Evolutionary conservation across 2,113 vertebrate species (phyloP).

Genomic region (Tachuris rubrigastra): DNA sequence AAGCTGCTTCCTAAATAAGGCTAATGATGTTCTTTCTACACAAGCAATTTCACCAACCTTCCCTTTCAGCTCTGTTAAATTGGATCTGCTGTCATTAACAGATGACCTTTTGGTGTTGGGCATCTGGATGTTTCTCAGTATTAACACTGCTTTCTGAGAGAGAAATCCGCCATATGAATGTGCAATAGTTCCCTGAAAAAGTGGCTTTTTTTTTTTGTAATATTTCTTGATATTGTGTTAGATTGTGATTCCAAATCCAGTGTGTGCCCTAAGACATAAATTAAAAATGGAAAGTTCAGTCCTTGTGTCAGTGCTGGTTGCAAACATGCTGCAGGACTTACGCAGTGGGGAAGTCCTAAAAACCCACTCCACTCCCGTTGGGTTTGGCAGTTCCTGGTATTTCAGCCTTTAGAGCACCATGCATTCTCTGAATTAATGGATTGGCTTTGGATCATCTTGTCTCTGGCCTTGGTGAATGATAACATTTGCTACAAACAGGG

Average conservation of each 20-base stretch:
- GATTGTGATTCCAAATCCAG: background rate
- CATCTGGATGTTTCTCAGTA: background rate
- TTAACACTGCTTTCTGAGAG: background rate
- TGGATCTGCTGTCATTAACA: background rate
- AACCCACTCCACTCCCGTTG: background rate
- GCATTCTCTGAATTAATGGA: background rate
- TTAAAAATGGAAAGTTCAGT: background rate
- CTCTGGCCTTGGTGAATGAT: background rate
- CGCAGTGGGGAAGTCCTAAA: background rate
- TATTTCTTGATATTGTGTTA: background rate
- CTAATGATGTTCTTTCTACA: background rate
- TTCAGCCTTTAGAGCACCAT: background rate
- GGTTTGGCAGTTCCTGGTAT: background rate
- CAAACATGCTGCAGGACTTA: too few relatives aligned
- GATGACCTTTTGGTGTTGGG: background rate
- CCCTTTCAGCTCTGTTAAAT: background rate
- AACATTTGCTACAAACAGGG: background rate
- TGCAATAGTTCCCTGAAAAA: background rate
- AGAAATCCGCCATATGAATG: background rate
- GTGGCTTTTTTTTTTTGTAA: background rate
- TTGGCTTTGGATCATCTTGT: background rate
- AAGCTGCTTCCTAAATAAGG: background rate
- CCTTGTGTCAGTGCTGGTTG: background rate
- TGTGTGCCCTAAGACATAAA: background rate
- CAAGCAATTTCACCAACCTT: background rate